Evolutionary conservation across 1,140 invertebrate genomes (phyloP).

Genomic region (Acyrthosiphon pisum): DNA sequence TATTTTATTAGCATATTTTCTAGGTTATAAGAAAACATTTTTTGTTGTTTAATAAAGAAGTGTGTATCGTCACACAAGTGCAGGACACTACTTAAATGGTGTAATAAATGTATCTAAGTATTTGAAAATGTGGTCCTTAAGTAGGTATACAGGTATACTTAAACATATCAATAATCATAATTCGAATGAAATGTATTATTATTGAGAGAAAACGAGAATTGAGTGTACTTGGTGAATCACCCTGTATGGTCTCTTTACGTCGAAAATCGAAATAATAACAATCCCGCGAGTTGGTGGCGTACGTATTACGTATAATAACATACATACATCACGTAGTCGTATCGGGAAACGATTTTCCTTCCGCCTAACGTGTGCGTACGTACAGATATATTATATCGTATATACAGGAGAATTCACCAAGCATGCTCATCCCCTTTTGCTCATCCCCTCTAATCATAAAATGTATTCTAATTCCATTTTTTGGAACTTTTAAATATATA

Average conservation of each 20-base stretch:
- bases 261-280: neutral
- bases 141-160: neutral
- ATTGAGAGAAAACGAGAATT: neutral
- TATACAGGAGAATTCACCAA: neutral
- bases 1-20: too few species aligned
- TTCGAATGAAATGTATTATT: neutral
- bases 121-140: neutral
- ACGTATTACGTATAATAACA: neutral
- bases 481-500: neutral
- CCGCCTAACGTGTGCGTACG: neutral
- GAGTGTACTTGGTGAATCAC: neutral
- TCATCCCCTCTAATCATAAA: neutral
- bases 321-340: neutral
- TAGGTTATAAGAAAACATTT: too few species aligned
- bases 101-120: neutral
- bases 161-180: neutral
- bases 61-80: too few species aligned
- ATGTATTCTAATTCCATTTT: neutral
- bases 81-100: neutral
- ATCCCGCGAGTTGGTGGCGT: neutral
- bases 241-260: neutral
- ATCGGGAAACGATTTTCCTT: constrained; percentile 17
- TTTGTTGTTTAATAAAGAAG: too few species aligned
- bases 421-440: neutral
- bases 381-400: neutral